Percentiles rank a stretch among this genome's conserved stretches.
These are phyloP conservation scores for Bryconaethiops microstoma DNA, from an alignment of 2,797 vertebrate genomes.

Conservation along the genomic window DNA sequence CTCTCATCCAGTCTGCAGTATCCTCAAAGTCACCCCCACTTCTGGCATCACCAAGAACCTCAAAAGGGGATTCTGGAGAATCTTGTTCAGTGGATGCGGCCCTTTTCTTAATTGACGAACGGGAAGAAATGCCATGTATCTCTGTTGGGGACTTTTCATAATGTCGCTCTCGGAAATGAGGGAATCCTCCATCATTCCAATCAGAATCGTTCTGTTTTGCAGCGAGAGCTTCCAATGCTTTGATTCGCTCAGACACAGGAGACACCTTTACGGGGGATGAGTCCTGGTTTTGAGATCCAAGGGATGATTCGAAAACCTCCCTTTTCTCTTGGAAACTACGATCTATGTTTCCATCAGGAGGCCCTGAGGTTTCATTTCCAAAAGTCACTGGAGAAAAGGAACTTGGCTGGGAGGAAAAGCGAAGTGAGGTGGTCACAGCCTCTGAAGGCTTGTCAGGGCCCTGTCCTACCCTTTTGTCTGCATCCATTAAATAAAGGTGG, in stretches of 20 bases:
- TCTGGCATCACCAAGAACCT: conserved; percentile 81
- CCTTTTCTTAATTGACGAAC: conserved; percentile 61
- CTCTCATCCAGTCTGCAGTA: conserved; percentile 80
- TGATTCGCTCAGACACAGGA: conserved; percentile 80
- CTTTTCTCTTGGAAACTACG: conserved; percentile 57
- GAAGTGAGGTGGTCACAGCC: conserved; percentile 74
- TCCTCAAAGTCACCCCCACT: conserved; percentile 82
- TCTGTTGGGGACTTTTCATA: conserved; percentile 72
- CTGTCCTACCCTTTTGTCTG: conserved; percentile 76
- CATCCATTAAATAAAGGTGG: conserved; percentile 65
- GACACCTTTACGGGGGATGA: conserved; percentile 74
- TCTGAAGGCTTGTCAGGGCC: conserved; percentile 75
- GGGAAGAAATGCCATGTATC: conserved; percentile 42
- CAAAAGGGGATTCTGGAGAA: conserved; percentile 89
- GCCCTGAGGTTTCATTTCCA: conserved; percentile 65
- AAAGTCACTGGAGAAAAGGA: conserved; percentile 71
- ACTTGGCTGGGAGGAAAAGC: conserved; percentile 75
- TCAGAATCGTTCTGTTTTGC: conserved; percentile 77
- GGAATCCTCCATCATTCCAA: conserved; percentile 70
- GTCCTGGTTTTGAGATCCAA: conserved; percentile 51
- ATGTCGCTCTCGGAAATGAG: conserved; percentile 76
- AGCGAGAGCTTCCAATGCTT: conserved; percentile 78
- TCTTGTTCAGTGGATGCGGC: conserved; percentile 69
- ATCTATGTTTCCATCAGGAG: conserved; percentile 66
- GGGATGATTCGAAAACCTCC: conserved; percentile 47